Evolutionary conservation across 1,140 invertebrate species (phyloP).

Genomic region (Solenopsis invicta): DNA sequence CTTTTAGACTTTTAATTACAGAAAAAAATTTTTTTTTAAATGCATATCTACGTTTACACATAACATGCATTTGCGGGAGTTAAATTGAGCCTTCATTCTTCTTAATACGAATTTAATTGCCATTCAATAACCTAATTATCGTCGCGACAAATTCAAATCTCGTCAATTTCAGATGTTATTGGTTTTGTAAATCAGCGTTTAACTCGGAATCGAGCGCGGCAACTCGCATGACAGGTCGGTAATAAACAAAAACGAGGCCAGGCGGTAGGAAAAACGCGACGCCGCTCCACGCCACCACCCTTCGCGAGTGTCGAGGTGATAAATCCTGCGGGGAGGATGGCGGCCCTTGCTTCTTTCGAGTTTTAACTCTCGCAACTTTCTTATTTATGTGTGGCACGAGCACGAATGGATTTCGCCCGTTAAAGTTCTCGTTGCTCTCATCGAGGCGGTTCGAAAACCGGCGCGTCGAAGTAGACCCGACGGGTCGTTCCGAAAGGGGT

Average conservation of each 20-base stretch:
- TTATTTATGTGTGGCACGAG: conserved; percentile 83
- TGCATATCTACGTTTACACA: too few species aligned
- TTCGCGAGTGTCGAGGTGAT: conserved; percentile 66
- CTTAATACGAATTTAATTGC: conserved; percentile 8
- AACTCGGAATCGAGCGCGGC: conserved; percentile 56
- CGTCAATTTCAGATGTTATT: conserved; percentile 61
- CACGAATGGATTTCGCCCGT: conserved; percentile 81
- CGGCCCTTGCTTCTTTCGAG: conserved; percentile 71
- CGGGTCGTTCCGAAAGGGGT: conserved; percentile 23
- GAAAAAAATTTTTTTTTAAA: too few species aligned
- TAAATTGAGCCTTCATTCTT: neutral
- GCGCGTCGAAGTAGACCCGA: conserved; percentile 27
- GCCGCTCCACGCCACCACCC: neutral
- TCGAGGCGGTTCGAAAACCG: conserved; percentile 66
- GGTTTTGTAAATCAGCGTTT: conserved; percentile 70
- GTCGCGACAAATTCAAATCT: conserved; percentile 62
- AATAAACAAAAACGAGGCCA: conserved; percentile 70
- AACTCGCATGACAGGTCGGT: conserved; percentile 62
- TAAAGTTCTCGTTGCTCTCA: conserved; percentile 66
- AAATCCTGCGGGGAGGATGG: conserved; percentile 63
- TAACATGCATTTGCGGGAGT: neutral
- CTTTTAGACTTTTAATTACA: too few species aligned
- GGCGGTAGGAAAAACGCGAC: conserved; percentile 45
- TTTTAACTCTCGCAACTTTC: conserved; percentile 83
- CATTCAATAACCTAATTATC: neutral